Percentiles rank a stretch among this genome's conserved stretches.
These are phyloP conservation scores for Chascanopsetta lugubris DNA, from an alignment of 2,113 vertebrate species.

Conservation along the genomic window DNA sequence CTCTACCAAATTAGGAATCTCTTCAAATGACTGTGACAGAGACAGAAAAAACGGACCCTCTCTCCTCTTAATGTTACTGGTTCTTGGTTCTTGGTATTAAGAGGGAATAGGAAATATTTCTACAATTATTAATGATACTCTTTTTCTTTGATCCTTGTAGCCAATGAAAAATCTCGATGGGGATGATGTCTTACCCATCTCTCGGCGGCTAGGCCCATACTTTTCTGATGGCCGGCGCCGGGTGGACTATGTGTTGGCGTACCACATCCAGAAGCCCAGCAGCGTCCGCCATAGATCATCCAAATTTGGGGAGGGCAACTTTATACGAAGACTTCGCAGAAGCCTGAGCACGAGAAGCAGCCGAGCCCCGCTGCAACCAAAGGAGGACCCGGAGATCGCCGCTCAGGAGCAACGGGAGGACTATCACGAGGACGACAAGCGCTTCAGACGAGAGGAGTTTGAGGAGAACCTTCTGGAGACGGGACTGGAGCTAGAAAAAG, in stretches of 20 bases:
- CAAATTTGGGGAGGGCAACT: constrained; percentile 60
- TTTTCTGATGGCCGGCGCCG: constrained; percentile 89
- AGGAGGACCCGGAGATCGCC: constrained; percentile 78
- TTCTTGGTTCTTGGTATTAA: not conserved
- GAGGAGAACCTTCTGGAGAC: constrained; percentile 91
- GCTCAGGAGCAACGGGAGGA: constrained; percentile 78
- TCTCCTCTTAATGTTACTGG: not conserved
- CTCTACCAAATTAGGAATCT: too few relatives aligned
- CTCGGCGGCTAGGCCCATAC: constrained; percentile 82
- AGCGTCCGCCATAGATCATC: constrained; percentile 60
- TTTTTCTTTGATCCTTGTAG: constrained; percentile 62
- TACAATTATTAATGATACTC: not conserved
- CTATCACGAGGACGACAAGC: constrained; percentile 89
- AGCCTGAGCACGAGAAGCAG: constrained; percentile 70
- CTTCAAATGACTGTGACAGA: not conserved
- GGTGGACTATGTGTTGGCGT: constrained; percentile 93
- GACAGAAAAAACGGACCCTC: too few relatives aligned
- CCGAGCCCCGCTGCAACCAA: constrained; percentile 70
- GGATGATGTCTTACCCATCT: constrained; percentile 77
- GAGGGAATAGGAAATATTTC: not conserved
- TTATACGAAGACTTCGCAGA: constrained; percentile 63
- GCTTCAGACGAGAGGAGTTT: constrained; percentile 87
- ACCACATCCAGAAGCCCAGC: constrained; percentile 86
- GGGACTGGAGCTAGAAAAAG: constrained; percentile 91
- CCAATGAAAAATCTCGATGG: constrained; percentile 82